Evolutionary conservation across 23 tunicate genomes (phyloP), one percentile per base, ranked within the genome.

Genomic region (Clavelina lepadiformis): DNA sequence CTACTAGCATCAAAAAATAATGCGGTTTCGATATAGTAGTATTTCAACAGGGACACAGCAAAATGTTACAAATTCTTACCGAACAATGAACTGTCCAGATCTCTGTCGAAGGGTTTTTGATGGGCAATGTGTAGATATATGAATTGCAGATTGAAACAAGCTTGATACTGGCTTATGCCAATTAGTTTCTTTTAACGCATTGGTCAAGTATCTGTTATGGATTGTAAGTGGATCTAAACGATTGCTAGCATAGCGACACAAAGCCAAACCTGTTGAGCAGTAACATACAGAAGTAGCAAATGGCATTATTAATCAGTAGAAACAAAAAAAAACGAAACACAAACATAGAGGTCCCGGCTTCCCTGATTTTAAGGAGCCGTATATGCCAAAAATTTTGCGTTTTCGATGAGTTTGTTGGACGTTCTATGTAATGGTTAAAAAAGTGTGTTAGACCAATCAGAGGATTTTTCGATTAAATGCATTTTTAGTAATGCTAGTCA

Each of bases 201-300:
- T 32, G 36, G 19, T 62, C 15, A 74, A 18, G 34, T 33, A 33
- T 25, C 62, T 52, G 35, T 52, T 24, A 22, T 63, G 62, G 32
- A 74, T 28, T 4, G 33, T 23, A 1, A 50, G 20, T 4, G 71
- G 71, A 18, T 74, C 80, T 27, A 63, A 8, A 7, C 71, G 51
- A 51, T 63, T 74, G 2, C 46, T 44, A 28, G 29, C 78, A 59
- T 30, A 15, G 5, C 78, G 27, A 33, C 65, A 58, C 19, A 73
- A 18, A 22, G 45, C 68, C 28, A 73, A 29, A 1, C 78, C 78
- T 75, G 63, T n/a, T n/a, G n/a, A n/a, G n/a, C n/a, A n/a, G n/a
- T n/a, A n/a, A n/a, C n/a, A n/a, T n/a, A n/a, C n/a, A n/a, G 25
- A 27, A 63, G 23, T 38, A 15, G 20, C 5, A 50, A 51, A 21